phyloP scores from a whole-genome alignment of 1,140 invertebrate species.

The Drosophila prosaltans region DNA sequence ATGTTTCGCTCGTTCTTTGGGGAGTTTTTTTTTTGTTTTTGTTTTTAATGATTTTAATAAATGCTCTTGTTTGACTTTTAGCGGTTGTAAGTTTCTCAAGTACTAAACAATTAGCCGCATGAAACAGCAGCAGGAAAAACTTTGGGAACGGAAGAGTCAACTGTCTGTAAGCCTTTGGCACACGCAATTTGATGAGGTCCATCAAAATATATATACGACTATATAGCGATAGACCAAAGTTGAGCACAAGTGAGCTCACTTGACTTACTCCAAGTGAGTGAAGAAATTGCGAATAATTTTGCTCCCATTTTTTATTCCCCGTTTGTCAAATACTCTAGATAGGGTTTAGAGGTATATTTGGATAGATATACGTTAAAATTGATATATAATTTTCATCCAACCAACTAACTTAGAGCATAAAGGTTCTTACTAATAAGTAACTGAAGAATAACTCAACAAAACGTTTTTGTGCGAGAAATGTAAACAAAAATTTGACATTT shows the following conservation, averaged over 20 bases:
- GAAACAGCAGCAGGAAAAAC: slow-evolving; percentile 38
- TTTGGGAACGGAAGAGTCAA: slow-evolving; percentile 69
- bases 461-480: too few species aligned
- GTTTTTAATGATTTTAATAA: slow-evolving; percentile 78
- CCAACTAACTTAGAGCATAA: too few species aligned
- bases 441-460: too few species aligned
- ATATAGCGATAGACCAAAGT: slow-evolving; percentile 14
- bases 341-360: neutral
- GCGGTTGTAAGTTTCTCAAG: slow-evolving; percentile 78
- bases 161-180: slow-evolving; percentile 41
- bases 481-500: too few species aligned
- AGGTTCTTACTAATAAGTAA: too few species aligned
- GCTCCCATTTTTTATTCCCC: neutral
- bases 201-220: neutral
- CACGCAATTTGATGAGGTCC: slow-evolving; percentile 58
- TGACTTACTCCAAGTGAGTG: neutral
- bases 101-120: slow-evolving; percentile 74
- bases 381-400: too few species aligned
- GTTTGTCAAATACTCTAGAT: neutral
- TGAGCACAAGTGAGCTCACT: slow-evolving; percentile 6
- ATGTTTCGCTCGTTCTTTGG: slow-evolving; percentile 28
- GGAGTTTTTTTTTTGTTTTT: neutral
- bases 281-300: neutral
- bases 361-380: too few species aligned
- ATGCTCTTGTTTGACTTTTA: slow-evolving; percentile 74